phyloP scores from a whole-genome alignment of 2,797 vertebrate genomes.

The Manis javanica region DNA sequence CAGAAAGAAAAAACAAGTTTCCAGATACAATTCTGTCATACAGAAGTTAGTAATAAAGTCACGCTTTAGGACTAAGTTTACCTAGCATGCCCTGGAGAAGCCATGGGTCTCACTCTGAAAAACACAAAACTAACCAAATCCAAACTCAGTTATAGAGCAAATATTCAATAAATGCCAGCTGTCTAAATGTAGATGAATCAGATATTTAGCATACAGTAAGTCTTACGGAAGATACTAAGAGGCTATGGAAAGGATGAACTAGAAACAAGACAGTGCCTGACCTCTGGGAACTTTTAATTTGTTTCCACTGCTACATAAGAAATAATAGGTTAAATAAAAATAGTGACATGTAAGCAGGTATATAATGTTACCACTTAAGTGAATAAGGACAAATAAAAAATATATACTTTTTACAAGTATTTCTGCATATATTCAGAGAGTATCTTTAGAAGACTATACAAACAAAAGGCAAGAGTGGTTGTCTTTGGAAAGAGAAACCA shows the following conservation, averaged over 20 bases:
- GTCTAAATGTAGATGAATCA: background rate
- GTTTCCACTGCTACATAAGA: background rate
- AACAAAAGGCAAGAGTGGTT: background rate
- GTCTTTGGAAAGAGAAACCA: background rate
- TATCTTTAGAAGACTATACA: background rate
- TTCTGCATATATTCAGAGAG: background rate
- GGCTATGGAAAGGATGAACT: background rate
- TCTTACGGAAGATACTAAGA: background rate
- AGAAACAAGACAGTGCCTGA: background rate
- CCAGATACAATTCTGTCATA: background rate
- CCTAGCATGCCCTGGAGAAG: background rate
- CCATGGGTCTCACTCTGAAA: background rate
- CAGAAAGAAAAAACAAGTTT: background rate
- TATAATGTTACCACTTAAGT: background rate
- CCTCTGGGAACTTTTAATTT: background rate
- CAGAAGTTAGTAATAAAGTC: background rate
- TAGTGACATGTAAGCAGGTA: background rate
- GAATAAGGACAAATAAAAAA: background rate
- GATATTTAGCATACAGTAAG: background rate
- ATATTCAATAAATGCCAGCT: background rate
- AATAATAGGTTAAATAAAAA: conserved; percentile 45
- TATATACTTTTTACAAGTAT: background rate
- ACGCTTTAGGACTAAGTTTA: background rate
- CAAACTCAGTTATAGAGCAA: background rate
- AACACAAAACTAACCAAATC: conserved; percentile 42